These are phyloP conservation scores for Suricata suricatta DNA, from an alignment of 2,113 vertebrate genomes.

Conservation along the genomic window DNA sequence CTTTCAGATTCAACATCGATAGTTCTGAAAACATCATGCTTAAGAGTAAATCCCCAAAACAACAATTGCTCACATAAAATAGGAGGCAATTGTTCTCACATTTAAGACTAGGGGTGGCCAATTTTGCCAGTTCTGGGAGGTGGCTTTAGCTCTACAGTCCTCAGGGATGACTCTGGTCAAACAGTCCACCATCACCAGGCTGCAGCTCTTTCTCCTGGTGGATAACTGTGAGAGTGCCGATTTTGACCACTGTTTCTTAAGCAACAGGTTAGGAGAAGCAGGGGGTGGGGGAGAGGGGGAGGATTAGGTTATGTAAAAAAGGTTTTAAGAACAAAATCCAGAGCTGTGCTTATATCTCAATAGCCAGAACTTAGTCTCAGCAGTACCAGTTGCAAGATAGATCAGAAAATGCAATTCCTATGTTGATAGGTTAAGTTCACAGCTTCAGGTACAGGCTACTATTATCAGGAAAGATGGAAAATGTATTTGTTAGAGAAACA, in stretches of 20 bases:
- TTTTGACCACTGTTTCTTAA: neutral
- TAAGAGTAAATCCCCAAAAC: neutral
- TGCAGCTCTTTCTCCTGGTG: neutral
- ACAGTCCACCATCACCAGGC: neutral
- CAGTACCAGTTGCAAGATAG: neutral
- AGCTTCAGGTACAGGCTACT: neutral
- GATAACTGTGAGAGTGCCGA: neutral
- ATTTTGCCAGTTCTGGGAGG: neutral
- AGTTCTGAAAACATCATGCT: neutral
- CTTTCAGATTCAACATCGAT: neutral
- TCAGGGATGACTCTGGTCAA: neutral
- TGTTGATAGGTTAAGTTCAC: neutral
- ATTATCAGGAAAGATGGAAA: neutral
- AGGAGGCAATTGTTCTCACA: neutral
- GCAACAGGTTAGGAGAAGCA: neutral
- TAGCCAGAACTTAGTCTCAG: neutral
- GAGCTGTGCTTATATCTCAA: neutral
- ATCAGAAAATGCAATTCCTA: neutral
- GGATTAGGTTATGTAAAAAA: neutral
- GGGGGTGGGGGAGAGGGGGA: neutral
- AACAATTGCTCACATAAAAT: neutral
- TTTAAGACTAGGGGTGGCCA: neutral
- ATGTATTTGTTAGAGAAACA: neutral
- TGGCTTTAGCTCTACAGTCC: accelerated
- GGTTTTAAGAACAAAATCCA: neutral